Evolutionary conservation across 2,888 invertebrate genomes (phyloP), one percentile per base, ranked within the genome.

Genomic region (Leistus spinibarbis): DNA sequence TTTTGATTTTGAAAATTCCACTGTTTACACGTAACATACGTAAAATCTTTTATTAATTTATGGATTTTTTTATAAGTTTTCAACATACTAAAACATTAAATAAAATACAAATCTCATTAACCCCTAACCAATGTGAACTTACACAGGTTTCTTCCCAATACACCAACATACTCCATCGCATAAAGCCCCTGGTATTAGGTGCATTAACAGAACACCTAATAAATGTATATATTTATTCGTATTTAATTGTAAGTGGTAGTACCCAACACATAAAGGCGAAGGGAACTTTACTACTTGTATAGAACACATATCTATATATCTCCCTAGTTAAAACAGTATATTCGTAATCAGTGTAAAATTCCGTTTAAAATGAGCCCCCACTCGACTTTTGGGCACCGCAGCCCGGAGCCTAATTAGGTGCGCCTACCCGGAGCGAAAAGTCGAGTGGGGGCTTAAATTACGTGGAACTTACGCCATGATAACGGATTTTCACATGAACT

Each of bases 401-500:
- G 3, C 7, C 3, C 3, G 24, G 3, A 24, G 24, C 40, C 40
- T 40, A 40, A 40, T 40, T 2, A 40, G 7, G 40, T n/a, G n/a
- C 40, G 7, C 40, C 40, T 40, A 40, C 5, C 40, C 7, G 13
- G 4, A 13, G 40, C 13, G 5, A 40, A 4, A 40, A 40, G 40
- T 40, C 40, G 40, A 40, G 24, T 69, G 56, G 40, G 40, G 40
- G 10, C 3, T 40, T 7, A 40, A 24, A 24, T n/a, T n/a, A n/a
- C n/a, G n/a, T n/a, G n/a, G n/a, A n/a, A 76, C 20, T 54, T 69
- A 72, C 87, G 89, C 97, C 97, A 98, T 0, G 91, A 91, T 57
- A 97, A 85, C 0, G 91, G 91, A 82, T 96, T 95, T 76, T 93
- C 90, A 0, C 88, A 88, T 0, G 95, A 93, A 0, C 96, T 94